Evolutionary conservation across 2,888 invertebrate genomes (phyloP).

Genomic region (Aphidoletes aphidimyza): DNA sequence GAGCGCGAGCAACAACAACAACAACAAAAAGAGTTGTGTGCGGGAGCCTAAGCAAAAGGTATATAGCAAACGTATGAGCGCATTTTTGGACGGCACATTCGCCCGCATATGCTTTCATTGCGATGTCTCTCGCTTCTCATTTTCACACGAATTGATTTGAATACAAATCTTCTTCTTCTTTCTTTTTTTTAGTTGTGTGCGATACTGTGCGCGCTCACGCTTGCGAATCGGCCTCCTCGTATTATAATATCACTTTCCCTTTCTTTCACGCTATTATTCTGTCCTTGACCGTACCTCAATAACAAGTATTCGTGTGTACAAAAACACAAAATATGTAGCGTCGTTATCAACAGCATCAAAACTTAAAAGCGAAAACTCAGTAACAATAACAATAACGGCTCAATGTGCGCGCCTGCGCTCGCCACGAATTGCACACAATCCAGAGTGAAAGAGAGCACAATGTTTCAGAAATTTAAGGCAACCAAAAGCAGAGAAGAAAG

Average conservation of each 20-base stretch:
- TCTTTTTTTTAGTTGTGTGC: neutral
- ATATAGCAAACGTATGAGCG: too few species aligned
- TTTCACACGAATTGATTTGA: conserved; percentile 30
- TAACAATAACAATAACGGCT: neutral
- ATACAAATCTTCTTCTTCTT: neutral
- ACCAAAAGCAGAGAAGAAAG: neutral
- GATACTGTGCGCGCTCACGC: too few species aligned
- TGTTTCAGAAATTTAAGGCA: too few species aligned
- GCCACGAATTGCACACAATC: too few species aligned
- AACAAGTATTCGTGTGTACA: conserved; percentile 45
- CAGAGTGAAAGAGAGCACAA: too few species aligned
- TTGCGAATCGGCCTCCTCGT: neutral
- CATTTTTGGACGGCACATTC: neutral
- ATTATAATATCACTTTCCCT: conserved; percentile 44
- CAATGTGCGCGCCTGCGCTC: neutral
- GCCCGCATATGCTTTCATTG: neutral
- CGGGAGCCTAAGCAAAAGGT: too few species aligned
- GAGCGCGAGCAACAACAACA: too few species aligned
- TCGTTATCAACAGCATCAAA: neutral
- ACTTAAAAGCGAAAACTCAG: too few species aligned
- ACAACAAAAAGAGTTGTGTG: too few species aligned
- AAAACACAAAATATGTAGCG: conserved; percentile 9
- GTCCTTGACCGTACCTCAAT: conserved; percentile 54
- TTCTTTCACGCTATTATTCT: conserved; percentile 43
- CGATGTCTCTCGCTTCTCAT: neutral